These are phyloP conservation scores for Brenthis daphne DNA, from an alignment of 2,888 invertebrate genomes.

Conservation along the genomic window DNA sequence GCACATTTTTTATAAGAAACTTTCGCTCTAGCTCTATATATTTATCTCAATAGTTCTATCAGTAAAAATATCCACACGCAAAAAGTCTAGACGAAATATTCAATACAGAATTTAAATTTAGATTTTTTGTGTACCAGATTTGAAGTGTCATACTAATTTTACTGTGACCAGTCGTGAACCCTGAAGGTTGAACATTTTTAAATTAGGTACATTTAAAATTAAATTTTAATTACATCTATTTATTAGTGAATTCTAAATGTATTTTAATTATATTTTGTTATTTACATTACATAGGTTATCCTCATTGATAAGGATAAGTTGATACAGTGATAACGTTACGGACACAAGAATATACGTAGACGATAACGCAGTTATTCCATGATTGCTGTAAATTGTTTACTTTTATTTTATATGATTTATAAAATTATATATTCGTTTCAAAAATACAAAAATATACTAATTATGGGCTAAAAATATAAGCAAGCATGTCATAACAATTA, in stretches of 20 bases:
- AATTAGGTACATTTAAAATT: too few species aligned
- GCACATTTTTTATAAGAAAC: not conserved
- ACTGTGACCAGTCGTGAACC: conserved; percentile 39
- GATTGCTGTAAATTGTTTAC: conserved; percentile 13
- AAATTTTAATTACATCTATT: too few species aligned
- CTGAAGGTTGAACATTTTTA: not conserved
- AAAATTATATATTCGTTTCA: not conserved
- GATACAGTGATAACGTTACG: conserved; percentile 36
- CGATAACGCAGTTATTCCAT: conserved; percentile 35
- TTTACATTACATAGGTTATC: conserved; percentile 30
- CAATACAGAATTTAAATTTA: conserved; percentile 4
- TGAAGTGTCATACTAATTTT: conserved; percentile 36
- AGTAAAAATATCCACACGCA: not conserved
- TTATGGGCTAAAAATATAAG: not conserved
- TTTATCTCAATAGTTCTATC: not conserved
- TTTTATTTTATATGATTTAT: conserved; percentile 7
- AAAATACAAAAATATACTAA: too few species aligned
- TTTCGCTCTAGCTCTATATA: not conserved
- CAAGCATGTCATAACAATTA: not conserved
- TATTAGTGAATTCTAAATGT: too few species aligned
- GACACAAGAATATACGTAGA: conserved; percentile 33
- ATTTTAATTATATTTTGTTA: not conserved
- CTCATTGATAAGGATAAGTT: conserved; percentile 36
- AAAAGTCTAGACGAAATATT: not conserved
- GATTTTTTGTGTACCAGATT: conserved; percentile 19